These are phyloP conservation scores for Apistogramma diplotaenia DNA, from an alignment of 2,113 vertebrate genomes.

Conservation along the genomic window DNA sequence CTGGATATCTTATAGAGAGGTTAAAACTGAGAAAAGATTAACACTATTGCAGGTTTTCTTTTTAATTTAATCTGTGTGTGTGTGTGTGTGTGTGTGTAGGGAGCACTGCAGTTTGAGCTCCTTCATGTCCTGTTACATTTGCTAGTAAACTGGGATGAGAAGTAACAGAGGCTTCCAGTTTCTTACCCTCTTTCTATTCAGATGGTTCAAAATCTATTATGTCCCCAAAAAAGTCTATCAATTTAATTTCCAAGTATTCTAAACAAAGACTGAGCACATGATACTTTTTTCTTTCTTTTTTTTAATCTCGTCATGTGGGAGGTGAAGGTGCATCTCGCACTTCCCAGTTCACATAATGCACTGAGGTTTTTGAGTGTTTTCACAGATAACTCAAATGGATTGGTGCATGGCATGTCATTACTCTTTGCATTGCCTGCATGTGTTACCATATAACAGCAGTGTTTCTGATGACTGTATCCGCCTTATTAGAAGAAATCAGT, in stretches of 20 bases:
- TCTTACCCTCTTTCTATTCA: neutral
- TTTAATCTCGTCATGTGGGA: slow-evolving; percentile 23
- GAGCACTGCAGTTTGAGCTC: neutral
- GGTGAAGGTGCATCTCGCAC: slow-evolving; percentile 31
- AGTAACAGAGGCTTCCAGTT: neutral
- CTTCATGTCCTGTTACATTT: neutral
- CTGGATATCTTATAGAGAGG: neutral
- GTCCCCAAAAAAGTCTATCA: neutral
- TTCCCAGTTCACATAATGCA: slow-evolving; percentile 41
- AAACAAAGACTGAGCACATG: neutral
- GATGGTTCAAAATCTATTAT: neutral
- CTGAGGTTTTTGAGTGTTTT: slow-evolving; percentile 11
- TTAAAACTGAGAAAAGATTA: neutral
- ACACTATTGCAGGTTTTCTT: neutral
- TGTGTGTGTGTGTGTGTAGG: neutral
- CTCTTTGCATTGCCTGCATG: slow-evolving; percentile 44
- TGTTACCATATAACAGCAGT: slow-evolving; percentile 30
- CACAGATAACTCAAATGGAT: slow-evolving; percentile 68
- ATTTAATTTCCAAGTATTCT: slow-evolving; percentile 1
- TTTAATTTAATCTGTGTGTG: neutral
- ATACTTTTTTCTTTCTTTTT: neutral
- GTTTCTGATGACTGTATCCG: neutral
- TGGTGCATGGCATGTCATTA: slow-evolving; percentile 52
- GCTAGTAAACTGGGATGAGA: neutral
- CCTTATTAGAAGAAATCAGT: neutral